phyloP scores from a whole-genome alignment of 2,113 vertebrate genomes.

The Erythrocercus mccallii region DNA sequence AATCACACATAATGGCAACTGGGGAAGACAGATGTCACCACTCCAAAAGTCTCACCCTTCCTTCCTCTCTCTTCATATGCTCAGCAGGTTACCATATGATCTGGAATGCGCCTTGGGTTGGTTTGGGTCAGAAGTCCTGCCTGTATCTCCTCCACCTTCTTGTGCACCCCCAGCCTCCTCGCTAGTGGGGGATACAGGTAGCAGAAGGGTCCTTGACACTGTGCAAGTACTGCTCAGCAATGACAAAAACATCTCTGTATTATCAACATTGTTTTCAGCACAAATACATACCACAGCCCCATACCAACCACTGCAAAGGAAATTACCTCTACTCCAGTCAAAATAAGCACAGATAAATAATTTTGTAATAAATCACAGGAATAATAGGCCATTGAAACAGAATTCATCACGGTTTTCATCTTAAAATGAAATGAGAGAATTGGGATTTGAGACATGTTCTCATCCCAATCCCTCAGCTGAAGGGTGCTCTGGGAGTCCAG shows the following conservation, averaged over 20 bases:
- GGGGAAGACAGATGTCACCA: background rate
- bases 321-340: background rate
- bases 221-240: background rate
- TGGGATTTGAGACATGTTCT: background rate
- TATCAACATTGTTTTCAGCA: background rate
- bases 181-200: rapidly evolving
- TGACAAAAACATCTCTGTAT: background rate
- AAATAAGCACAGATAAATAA: background rate
- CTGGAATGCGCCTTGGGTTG: background rate
- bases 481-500: background rate
- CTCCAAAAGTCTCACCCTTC: background rate
- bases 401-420: background rate
- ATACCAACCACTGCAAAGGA: background rate
- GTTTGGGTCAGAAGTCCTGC: too few species aligned
- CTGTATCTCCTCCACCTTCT: background rate
- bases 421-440: background rate
- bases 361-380: background rate
- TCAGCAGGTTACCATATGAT: background rate
- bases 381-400: background rate
- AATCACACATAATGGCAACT: background rate
- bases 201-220: background rate
- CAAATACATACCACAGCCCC: background rate
- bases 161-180: background rate
- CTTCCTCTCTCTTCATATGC: background rate
- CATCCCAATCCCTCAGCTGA: background rate